These are phyloP conservation scores for Diarsia brunnea DNA, from an alignment of 2,888 invertebrate species.

Conservation along the genomic window DNA sequence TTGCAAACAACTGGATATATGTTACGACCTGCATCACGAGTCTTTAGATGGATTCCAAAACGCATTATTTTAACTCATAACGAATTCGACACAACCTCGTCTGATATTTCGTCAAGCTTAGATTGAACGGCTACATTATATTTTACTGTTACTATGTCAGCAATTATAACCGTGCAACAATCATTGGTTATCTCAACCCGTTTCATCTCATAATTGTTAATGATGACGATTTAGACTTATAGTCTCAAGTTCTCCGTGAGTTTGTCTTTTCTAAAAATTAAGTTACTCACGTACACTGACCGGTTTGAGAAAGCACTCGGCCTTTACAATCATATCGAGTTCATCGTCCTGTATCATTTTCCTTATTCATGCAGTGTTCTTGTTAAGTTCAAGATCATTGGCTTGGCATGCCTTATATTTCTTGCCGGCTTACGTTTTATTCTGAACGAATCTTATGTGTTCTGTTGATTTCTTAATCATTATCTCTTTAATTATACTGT, in stretches of 20 bases:
- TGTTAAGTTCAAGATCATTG: constrained; percentile 21
- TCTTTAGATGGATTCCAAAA: neutral
- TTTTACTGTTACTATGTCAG: neutral
- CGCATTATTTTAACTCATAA: neutral
- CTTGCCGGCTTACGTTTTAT: constrained; percentile 5
- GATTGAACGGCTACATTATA: neutral
- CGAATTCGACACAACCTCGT: neutral
- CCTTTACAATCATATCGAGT: constrained; percentile 44
- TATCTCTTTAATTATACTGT: neutral
- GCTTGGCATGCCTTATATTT: constrained; percentile 12
- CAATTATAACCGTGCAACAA: constrained; percentile 8
- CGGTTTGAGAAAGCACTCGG: constrained; percentile 50
- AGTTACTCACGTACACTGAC: constrained; percentile 36
- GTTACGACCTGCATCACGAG: neutral
- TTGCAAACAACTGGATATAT: neutral
- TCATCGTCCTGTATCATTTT: constrained; percentile 47
- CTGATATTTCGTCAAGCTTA: constrained; percentile 9
- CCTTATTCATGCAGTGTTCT: constrained; percentile 22
- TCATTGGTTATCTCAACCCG: constrained; percentile 14
- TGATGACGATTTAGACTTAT: constrained; percentile 40
- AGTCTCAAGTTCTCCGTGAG: constrained; percentile 41
- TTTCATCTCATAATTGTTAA: constrained; percentile 42
- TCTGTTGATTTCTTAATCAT: neutral
- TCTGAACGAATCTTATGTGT: neutral
- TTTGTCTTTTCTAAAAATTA: constrained; percentile 53